Base-by-base conservation (phyloP, 2,888 invertebrate genomes). In the Ptilodon capucinus region DNA sequence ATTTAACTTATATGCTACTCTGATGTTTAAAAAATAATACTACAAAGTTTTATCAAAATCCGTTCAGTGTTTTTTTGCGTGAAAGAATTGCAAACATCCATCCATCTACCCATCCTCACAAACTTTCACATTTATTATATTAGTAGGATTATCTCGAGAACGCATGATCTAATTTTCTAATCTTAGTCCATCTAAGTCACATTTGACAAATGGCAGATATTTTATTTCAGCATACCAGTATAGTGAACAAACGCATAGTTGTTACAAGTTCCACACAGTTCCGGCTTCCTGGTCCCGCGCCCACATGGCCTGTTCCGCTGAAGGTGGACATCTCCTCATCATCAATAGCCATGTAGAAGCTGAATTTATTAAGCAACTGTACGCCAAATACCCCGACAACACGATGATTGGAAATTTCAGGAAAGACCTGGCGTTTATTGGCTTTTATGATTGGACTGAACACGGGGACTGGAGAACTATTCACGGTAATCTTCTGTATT, bases 321-420 rank as follows among this genome's bases (percentile, higher is more conserved):
- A 30, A 30, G 30, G 30, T 30, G 30, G 30, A 3, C 11, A 30
- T 11, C 30, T 30, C 8, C 8, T 11, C 30, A 30, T 30, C 30
- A 30, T 30, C 48, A 81, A 84, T 60, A 79, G 69, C 7, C 70
- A 72, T 0, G 17, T 11, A 0, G 81, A 81, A 46, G 65, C 71
- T 0, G 28, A 21, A 2, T 64, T 74, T 0, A 25, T 79, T 0
- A 60, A 13, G 6, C 66, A 76, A 0, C 44, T 77, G 2, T 74
- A 64, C 7, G 57, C 50, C 0, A 66, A 66, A 25, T 50, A 75
- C 39, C 72, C 74, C 0, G 60, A 41, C 0, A 2, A 2, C 0
- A 34, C 19, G 0, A 64, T 76, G 44, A 0, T 28, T 0, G 64
- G 69, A 18, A 47, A 40, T 4, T 57, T 59, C 40, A 14, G 58